phyloP scores from a whole-genome alignment of 2,113 vertebrate species.

The Riparia riparia region DNA sequence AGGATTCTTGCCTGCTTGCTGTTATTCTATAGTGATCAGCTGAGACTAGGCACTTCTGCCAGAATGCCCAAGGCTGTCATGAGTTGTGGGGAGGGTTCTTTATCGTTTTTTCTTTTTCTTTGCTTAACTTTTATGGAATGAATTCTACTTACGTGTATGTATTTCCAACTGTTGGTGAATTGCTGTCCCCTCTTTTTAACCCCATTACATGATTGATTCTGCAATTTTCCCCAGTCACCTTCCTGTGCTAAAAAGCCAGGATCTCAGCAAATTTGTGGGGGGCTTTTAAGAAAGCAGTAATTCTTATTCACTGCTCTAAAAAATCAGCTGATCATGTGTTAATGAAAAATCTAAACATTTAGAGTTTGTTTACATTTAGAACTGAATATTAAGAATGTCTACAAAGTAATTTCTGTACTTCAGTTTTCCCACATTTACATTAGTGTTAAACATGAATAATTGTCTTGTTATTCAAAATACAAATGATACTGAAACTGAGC shows the following conservation, averaged over 20 bases:
- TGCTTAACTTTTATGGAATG: not conserved
- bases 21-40: not conserved
- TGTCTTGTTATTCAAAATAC: conserved; percentile 44
- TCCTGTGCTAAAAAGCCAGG: not conserved
- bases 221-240: not conserved
- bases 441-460: not conserved
- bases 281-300: not conserved
- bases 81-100: not conserved
- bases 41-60: not conserved
- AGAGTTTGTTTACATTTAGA: not conserved
- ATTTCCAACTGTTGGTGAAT: not conserved
- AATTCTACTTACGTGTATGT: not conserved
- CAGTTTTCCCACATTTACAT: not conserved
- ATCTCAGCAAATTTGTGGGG: not conserved
- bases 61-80: not conserved
- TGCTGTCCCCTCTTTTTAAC: conserved; percentile 29
- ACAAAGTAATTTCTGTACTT: not conserved
- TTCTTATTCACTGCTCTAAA: not conserved
- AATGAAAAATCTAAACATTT: not conserved
- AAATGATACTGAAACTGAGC: conserved; percentile 40
- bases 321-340: not conserved
- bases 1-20: not conserved
- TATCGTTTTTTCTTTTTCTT: not conserved
- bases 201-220: not conserved
- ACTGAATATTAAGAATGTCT: not conserved